A percentile compares a stretch with the other conserved stretches of the same genome.
phyloP scores from a whole-genome alignment of 1,140 invertebrate genomes.

The Psix sp. region DNA sequence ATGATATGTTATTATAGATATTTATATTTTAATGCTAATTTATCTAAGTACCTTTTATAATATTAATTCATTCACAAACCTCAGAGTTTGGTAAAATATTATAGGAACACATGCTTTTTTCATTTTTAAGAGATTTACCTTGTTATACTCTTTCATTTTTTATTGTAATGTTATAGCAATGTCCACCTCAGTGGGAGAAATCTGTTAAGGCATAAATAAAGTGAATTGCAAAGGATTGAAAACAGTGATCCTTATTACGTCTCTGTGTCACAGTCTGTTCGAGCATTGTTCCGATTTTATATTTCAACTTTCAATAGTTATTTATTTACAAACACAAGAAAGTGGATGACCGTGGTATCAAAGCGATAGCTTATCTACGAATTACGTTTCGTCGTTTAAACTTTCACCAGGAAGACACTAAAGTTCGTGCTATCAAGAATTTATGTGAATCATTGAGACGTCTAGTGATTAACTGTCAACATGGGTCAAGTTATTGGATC shows the following conservation, averaged over 20 bases:
- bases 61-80: no score
- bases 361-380: slow-evolving; percentile 21
- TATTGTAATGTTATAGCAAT: slow-evolving; percentile 8
- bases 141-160: no score
- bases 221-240: slow-evolving; percentile 31
- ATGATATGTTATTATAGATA: no score
- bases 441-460: slow-evolving; percentile 20
- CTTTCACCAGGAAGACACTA: not conserved
- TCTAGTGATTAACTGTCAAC: slow-evolving; percentile 5
- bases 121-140: no score
- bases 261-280: slow-evolving; percentile 11
- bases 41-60: no score
- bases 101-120: no score
- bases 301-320: slow-evolving; percentile 13
- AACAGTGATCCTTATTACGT: slow-evolving; percentile 36
- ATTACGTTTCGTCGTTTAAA: slow-evolving; percentile 5
- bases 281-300: no score
- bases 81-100: no score
- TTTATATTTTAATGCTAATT: no score
- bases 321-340: slow-evolving; percentile 8
- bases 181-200: slow-evolving; percentile 42
- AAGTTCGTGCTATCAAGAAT: no score
- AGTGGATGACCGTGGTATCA: slow-evolving; percentile 9
- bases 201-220: slow-evolving; percentile 40
- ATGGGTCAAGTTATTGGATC: slow-evolving; percentile 48